A percentile compares a stretch with the other conserved stretches of the same genome.
Conservation (phyloP, 2,888 invertebrate species). For the Fragum fragum region DNA sequence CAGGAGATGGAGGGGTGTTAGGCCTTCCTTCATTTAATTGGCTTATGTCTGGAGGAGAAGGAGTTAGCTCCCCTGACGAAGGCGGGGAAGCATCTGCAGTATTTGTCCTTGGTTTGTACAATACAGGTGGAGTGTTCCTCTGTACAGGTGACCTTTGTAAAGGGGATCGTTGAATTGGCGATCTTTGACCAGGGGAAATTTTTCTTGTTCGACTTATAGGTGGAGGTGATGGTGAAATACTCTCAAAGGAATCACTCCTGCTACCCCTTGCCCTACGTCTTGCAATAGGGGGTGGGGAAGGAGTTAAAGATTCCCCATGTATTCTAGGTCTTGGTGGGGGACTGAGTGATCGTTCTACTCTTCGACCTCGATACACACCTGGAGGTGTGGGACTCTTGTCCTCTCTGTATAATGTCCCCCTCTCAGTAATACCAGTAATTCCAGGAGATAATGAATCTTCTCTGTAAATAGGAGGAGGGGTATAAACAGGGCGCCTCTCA, state of each 20-base stretch:
- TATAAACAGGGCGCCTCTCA: slow-evolving; percentile 41
- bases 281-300: slow-evolving; percentile 51
- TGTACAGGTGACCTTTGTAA: slow-evolving; percentile 43
- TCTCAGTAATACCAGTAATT: slow-evolving; percentile 59
- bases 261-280: slow-evolving; percentile 49
- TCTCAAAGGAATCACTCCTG: slow-evolving; percentile 49
- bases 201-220: slow-evolving; percentile 43
- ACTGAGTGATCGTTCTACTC: slow-evolving; percentile 47
- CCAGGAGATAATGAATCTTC: slow-evolving; percentile 56
- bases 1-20: slow-evolving; percentile 37
- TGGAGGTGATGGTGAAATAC: slow-evolving; percentile 63
- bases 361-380: slow-evolving; percentile 45
- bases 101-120: slow-evolving; percentile 44
- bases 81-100: slow-evolving; percentile 56
- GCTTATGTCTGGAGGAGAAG: slow-evolving; percentile 58
- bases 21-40: slow-evolving; percentile 26
- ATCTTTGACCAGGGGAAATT: slow-evolving; percentile 41
- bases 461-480: slow-evolving; percentile 47
- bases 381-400: slow-evolving; percentile 58
- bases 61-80: slow-evolving; percentile 62
- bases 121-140: slow-evolving; percentile 60
- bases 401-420: slow-evolving; percentile 63
- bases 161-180: slow-evolving; percentile 35
- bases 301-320: slow-evolving; percentile 49
- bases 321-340: slow-evolving; percentile 51